Conservation (phyloP, 2,113 vertebrate species). For the Stigmatopora argus region DNA sequence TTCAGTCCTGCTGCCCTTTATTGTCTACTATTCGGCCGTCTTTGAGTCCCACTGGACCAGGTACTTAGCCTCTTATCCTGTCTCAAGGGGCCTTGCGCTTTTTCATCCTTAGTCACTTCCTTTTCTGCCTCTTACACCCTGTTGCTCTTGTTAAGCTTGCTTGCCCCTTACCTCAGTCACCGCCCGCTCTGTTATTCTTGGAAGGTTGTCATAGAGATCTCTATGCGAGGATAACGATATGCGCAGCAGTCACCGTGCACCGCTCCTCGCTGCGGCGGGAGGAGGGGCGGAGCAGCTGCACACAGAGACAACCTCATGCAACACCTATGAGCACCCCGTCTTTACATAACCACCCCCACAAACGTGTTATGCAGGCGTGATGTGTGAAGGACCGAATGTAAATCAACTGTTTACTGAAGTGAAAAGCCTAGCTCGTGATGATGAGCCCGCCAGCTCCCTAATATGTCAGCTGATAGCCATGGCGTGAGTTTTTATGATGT, state of each 20-base stretch:
- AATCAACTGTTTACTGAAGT: conserved; percentile 47
- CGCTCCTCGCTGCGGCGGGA: conserved; percentile 28
- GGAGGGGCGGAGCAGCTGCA: conserved; percentile 47
- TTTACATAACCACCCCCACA: conserved; percentile 61
- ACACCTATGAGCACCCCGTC: conserved; percentile 53
- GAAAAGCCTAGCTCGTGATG: conserved; percentile 35
- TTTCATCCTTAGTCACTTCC: conserved; percentile 18
- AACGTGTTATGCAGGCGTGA: conserved; percentile 57
- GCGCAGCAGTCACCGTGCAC: conserved; percentile 52
- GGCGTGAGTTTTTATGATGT: conserved; percentile 1
- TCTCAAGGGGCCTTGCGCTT: conserved; percentile 8
- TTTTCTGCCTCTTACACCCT: conserved; percentile 29
- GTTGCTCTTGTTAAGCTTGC: conserved; percentile 33
- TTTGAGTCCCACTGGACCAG: conserved; percentile 95
- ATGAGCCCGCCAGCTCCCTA: conserved; percentile 24
- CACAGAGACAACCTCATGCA: conserved; percentile 50
- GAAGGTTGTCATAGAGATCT: conserved; percentile 78
- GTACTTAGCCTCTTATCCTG: conserved; percentile 61
- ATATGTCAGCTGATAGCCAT: conserved; percentile 24
- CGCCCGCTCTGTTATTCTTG: conserved; percentile 55
- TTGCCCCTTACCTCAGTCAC: conserved; percentile 36
- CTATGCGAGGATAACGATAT: conserved; percentile 67
- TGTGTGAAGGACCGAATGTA: conserved; percentile 49
- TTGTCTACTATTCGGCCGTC: conserved; percentile 92
- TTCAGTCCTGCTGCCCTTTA: conserved; percentile 87